Evolutionary conservation across 1,140 invertebrate genomes (phyloP).

Genomic region (Rhyacophila brunnea): DNA sequence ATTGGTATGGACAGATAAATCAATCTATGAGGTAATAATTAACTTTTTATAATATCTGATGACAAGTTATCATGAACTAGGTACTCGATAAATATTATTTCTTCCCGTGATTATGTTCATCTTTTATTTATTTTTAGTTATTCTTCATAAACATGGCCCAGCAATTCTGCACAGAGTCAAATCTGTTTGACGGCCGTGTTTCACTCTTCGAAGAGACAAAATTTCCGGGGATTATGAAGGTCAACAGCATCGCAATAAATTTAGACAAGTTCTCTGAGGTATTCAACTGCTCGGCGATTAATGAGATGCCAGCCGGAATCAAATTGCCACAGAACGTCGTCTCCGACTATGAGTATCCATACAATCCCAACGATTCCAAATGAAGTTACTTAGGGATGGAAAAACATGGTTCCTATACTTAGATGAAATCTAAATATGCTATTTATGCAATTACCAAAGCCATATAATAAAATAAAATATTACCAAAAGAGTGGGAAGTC

Average conservation of each 20-base stretch:
- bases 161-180: conserved; percentile 11
- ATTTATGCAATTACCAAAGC: too few species aligned
- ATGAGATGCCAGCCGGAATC: conserved; percentile 4
- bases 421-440: too few species aligned
- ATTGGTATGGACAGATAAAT: conserved; percentile 12
- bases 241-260: conserved; percentile 20
- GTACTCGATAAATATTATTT: too few species aligned
- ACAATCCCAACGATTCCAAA: too few species aligned
- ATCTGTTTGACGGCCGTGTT: neutral
- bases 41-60: neutral
- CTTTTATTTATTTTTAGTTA: conserved; percentile 12
- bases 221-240: conserved; percentile 1
- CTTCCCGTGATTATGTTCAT: too few species aligned
- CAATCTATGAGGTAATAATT: conserved; percentile 13
- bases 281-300: neutral
- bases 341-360: too few species aligned
- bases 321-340: neutral
- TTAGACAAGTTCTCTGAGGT: conserved; percentile 2
- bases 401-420: too few species aligned
- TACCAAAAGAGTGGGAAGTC: too few species aligned
- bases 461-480: too few species aligned
- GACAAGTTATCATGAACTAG: too few species aligned
- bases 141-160: conserved; percentile 17
- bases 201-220: conserved; percentile 1
- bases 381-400: too few species aligned